phyloP scores from a whole-genome alignment of 2,113 vertebrate genomes.

The Potamarius usumacintae region DNA sequence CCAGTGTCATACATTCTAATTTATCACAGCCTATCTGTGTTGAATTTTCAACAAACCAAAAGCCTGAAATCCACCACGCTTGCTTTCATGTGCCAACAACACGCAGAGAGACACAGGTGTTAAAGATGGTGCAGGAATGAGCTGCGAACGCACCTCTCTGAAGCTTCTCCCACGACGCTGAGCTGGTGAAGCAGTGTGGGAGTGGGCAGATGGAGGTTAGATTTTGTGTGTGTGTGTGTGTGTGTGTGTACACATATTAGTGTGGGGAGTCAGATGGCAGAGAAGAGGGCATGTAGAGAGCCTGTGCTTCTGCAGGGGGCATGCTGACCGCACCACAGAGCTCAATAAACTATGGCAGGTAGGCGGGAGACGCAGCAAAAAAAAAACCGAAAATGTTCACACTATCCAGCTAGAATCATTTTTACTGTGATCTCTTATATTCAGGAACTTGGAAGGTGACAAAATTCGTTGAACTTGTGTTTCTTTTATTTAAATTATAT shows the following conservation, averaged over 20 bases:
- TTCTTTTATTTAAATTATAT: neutral
- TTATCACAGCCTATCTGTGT: constrained; percentile 31
- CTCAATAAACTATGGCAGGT: constrained; percentile 33
- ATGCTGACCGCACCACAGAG: constrained; percentile 28
- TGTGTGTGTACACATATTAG: constrained; percentile 23
- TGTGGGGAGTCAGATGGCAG: constrained; percentile 51
- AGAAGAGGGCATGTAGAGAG: constrained; percentile 33
- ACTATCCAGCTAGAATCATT: neutral
- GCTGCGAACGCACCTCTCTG: constrained; percentile 36
- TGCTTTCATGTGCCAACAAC: constrained; percentile 15
- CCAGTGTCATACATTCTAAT: constrained; percentile 3
- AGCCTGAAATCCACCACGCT: neutral
- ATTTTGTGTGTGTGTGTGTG: constrained; percentile 20
- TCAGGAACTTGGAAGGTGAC: neutral
- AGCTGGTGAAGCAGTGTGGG: constrained; percentile 44
- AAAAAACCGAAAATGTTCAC: neutral
- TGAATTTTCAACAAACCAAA: neutral
- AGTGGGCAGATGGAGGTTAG: constrained; percentile 51
- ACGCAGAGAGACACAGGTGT: constrained; percentile 42
- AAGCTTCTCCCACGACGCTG: constrained; percentile 30
- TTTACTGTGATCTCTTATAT: neutral
- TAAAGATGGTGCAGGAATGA: constrained; percentile 35
- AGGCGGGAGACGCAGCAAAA: neutral
- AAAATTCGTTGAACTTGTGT: neutral
- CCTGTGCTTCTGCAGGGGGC: constrained; percentile 20